Evolutionary conservation across 1,140 invertebrate genomes (phyloP).

Genomic region (Aphidius ervi): DNA sequence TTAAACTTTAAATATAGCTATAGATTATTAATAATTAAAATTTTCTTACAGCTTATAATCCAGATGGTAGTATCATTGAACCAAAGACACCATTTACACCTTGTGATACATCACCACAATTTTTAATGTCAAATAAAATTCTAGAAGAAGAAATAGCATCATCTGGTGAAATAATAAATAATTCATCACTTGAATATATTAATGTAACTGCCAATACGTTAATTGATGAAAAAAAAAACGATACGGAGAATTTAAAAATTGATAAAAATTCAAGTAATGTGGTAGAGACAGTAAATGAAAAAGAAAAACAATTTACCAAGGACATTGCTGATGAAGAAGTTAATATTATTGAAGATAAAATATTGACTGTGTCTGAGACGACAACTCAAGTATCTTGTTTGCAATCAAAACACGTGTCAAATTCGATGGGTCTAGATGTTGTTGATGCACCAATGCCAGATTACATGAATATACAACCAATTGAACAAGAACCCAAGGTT

Average conservation of each 20-base stretch:
- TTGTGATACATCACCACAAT: slow-evolving; percentile 27
- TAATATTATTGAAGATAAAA: slow-evolving; percentile 12
- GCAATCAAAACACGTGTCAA: slow-evolving; percentile 20
- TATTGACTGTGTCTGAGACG: background rate
- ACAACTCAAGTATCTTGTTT: slow-evolving; percentile 12
- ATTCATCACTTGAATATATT: slow-evolving; percentile 34
- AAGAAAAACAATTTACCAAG: background rate
- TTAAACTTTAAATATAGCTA: slow-evolving; percentile 4
- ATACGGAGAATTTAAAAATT: no score
- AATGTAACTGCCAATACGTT: slow-evolving; percentile 23
- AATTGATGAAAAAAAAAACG: no score
- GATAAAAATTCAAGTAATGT: no score
- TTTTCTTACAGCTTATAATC: slow-evolving; percentile 35
- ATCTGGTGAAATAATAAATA: no score
- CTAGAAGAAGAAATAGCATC: slow-evolving; percentile 17
- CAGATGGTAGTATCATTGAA: slow-evolving; percentile 35
- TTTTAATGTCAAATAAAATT: slow-evolving; percentile 26
- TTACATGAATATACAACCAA: slow-evolving; percentile 41
- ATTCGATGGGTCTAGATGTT: slow-evolving; percentile 21
- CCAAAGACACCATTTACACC: slow-evolving; percentile 40
- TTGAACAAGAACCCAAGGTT: slow-evolving; percentile 27
- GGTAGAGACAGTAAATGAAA: no score
- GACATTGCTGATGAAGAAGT: slow-evolving; percentile 1
- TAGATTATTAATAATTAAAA: slow-evolving; percentile 1
- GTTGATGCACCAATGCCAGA: slow-evolving; percentile 33